phyloP scores from a whole-genome alignment of 2,113 vertebrate genomes.

The Erinaceus europaeus region DNA sequence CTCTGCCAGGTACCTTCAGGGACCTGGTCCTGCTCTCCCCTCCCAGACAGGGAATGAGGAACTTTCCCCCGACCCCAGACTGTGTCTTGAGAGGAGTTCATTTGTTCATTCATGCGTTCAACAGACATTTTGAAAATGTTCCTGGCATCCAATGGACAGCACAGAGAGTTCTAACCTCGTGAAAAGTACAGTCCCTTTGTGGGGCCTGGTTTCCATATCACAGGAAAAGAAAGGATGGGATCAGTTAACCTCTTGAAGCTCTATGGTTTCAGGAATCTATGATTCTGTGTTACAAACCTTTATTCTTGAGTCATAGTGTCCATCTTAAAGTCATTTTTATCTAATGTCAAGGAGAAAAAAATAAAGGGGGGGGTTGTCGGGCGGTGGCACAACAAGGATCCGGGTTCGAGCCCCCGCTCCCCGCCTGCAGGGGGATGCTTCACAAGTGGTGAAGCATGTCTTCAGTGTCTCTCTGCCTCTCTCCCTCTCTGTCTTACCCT shows the following conservation, averaged over 20 bases:
- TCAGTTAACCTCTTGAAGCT: neutral
- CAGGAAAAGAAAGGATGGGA: neutral
- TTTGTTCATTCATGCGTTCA: constrained; percentile 24
- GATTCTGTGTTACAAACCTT: constrained; percentile 29
- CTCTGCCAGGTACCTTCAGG: neutral
- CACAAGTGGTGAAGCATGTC: no score
- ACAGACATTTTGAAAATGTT: neutral
- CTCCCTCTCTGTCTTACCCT: no score
- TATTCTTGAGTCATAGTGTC: constrained; percentile 25
- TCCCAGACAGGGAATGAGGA: neutral
- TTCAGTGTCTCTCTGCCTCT: no score
- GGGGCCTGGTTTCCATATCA: neutral
- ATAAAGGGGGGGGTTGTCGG: no score
- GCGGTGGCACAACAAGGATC: no score
- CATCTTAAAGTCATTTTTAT: constrained; percentile 14
- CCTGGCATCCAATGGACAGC: neutral
- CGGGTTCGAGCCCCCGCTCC: no score
- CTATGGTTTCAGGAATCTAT: neutral
- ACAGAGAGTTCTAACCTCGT: neutral
- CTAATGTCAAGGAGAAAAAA: neutral
- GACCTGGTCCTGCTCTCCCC: neutral
- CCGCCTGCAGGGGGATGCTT: no score
- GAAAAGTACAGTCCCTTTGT: neutral
- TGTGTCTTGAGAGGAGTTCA: neutral
- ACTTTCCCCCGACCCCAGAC: neutral